Percentiles rank a stretch among this genome's conserved stretches.
Conservation (phyloP, 2,113 vertebrate species). For the Orthonyx spaldingii region DNA sequence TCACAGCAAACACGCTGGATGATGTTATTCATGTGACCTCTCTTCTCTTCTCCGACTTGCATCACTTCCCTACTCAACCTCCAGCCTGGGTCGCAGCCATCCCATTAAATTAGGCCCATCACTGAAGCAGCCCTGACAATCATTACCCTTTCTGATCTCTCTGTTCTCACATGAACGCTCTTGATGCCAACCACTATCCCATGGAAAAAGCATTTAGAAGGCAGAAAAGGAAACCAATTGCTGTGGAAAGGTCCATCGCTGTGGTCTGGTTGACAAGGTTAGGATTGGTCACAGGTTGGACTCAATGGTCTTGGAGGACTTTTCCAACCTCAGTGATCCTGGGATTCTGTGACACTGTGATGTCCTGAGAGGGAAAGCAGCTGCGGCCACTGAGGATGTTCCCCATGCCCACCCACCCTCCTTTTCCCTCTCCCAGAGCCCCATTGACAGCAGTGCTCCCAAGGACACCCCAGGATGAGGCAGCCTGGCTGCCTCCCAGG, state of each 20-base stretch:
- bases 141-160: not conserved
- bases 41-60: not conserved
- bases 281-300: not conserved
- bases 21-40: slow-evolving; percentile 12
- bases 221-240: not conserved
- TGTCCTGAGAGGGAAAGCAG: not conserved
- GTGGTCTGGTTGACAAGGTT: not conserved
- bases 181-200: not conserved
- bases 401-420: accelerated
- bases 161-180: not conserved
- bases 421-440: not conserved
- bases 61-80: not conserved
- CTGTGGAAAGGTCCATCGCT: not conserved
- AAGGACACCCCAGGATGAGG: not conserved
- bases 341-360: not conserved
- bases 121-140: not conserved
- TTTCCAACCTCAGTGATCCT: not conserved
- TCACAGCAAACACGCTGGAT: not conserved
- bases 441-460: accelerated
- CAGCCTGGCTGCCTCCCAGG: not conserved
- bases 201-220: not conserved
- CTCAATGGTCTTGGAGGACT: not conserved
- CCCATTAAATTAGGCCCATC: not conserved
- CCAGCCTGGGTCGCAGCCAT: not conserved
- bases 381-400: accelerated